Evolutionary conservation across 2,113 vertebrate species (phyloP), one percentile per base, ranked within the genome.

Genomic region (Pteropus alecto): DNA sequence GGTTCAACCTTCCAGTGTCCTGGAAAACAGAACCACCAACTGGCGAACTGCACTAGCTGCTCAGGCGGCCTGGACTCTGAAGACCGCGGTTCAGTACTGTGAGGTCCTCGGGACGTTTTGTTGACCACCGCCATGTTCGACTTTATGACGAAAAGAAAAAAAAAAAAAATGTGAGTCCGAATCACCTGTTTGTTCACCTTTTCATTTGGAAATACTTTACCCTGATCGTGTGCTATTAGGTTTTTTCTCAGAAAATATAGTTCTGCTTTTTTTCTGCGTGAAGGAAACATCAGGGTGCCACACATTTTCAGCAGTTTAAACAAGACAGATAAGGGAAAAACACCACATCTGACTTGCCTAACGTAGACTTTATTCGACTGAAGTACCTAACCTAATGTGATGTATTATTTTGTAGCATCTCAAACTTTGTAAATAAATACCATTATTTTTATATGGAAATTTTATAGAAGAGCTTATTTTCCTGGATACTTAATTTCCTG

Each of bases 391-490:
- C 96, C 93, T 67, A 93, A 97, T 79, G 96, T 4, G 95, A 98
- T 98, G 94, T 96, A 90, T 97, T 98, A 98, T 97, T 98, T 98
- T 98, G 97, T 98, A 98, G 98, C 89, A 98, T 97, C 77, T 98
- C 97, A 98, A 83, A 97, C 79, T 98, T 98, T 98, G 98, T 99
- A 98, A 98, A 98, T 98, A 99, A 98, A 98, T 98, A 95, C 96
- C 86, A 83, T 97, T 99, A 98, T 98, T 99, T 99, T 99, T 99
- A 97, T 98, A 99, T 97, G 98, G 95, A 98, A 98, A 98, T 98
- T 99, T 99, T 98, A 98, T 98, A 98, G 98, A 97, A 98, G 93
- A 98, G 97, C 97, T 98, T 98, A 98, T 98, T 98, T 98, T 38
- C 38, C 98, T 98, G 97, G 98, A 98, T 92, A 97, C 97, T 92